Evolutionary conservation across 1,140 invertebrate species (phyloP).

Genomic region (Teleopsis dalmanni): DNA sequence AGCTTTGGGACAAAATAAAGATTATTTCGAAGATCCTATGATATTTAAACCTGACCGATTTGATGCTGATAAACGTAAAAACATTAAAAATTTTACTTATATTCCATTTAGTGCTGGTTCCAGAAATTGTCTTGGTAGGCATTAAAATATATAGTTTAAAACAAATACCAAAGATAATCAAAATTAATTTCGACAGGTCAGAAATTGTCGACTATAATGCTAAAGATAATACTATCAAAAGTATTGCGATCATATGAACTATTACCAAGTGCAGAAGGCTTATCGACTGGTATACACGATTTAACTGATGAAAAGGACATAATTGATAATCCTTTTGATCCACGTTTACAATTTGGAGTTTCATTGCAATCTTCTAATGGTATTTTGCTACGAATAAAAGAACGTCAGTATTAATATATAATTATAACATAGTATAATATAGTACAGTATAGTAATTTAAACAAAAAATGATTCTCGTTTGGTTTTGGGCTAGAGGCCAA

Average conservation of each 20-base stretch:
- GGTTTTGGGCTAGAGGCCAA: no score
- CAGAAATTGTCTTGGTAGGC: slow-evolving; percentile 38
- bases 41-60: slow-evolving; percentile 72
- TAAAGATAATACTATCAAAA: slow-evolving; percentile 46
- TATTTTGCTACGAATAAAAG: slow-evolving; percentile 23
- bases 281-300: slow-evolving; percentile 21
- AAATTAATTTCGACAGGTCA: slow-evolving; percentile 44
- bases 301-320: slow-evolving; percentile 10
- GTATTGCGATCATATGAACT: slow-evolving; percentile 40
- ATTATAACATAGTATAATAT: no score
- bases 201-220: slow-evolving; percentile 47
- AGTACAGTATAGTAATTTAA: no score
- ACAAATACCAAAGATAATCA: no score
- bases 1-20: slow-evolving; percentile 29
- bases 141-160: no score
- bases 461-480: no score
- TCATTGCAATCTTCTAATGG: slow-evolving; percentile 37
- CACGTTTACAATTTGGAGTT: slow-evolving; percentile 24
- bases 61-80: slow-evolving; percentile 34
- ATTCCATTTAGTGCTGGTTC: slow-evolving; percentile 52
- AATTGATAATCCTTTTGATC: slow-evolving; percentile 25
- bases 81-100: slow-evolving; percentile 48
- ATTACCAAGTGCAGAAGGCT: slow-evolving; percentile 29
- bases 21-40: slow-evolving; percentile 62
- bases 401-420: no score